These are phyloP conservation scores for Diabrotica virgifera DNA, from an alignment of 1,140 invertebrate species.

Conservation along the genomic window DNA sequence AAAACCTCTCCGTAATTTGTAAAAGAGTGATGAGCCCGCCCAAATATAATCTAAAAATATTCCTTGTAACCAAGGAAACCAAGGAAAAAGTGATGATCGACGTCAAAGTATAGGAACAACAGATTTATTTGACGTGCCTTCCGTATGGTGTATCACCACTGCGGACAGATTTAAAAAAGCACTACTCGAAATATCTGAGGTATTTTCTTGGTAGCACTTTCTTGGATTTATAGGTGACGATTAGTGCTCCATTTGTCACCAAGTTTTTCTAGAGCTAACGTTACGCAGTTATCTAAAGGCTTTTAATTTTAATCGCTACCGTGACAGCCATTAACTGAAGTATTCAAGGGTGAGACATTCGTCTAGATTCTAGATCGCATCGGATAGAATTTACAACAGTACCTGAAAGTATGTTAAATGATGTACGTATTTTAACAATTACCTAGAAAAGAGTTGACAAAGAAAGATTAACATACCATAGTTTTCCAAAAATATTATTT, in stretches of 20 bases:
- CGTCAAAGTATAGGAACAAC: not conserved
- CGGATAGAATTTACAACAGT: too few species aligned
- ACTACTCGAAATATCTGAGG: not conserved
- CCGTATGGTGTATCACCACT: not conserved
- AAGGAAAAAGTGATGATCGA: not conserved
- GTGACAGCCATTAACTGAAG: too few species aligned
- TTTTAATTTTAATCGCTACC: not conserved
- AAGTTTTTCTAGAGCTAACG: not conserved
- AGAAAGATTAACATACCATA: too few species aligned
- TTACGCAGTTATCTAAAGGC: not conserved
- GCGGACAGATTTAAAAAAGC: too few species aligned
- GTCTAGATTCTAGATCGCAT: too few species aligned
- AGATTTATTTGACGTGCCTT: not conserved
- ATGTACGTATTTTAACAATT: too few species aligned
- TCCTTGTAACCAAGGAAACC: not conserved
- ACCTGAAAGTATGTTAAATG: too few species aligned
- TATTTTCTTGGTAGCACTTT: not conserved
- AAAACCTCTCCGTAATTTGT: not conserved
- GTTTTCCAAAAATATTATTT: too few species aligned
- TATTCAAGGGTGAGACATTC: too few species aligned
- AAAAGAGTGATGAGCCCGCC: not conserved
- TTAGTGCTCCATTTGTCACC: not conserved
- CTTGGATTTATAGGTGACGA: not conserved
- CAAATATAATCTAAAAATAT: not conserved
- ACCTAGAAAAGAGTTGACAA: too few species aligned